Percentiles rank a stretch among this genome's conserved stretches.
Evolutionary conservation across 53 echinoderm and acorn worm species (phyloP).

Genomic region (Holothuria leucospilota): DNA sequence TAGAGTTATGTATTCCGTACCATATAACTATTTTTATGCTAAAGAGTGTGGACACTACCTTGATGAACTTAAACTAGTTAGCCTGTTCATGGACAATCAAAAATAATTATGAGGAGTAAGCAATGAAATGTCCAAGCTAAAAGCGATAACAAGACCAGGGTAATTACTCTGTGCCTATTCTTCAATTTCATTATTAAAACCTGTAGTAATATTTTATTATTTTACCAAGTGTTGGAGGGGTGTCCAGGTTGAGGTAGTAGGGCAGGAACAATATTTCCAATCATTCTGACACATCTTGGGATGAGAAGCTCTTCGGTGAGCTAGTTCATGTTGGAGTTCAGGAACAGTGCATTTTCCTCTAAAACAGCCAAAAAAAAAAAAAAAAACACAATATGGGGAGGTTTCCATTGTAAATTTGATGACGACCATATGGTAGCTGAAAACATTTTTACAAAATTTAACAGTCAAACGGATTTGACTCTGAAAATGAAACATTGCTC

Average conservation of each 20-base stretch:
- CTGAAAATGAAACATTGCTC: neutral
- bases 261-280: conserved; percentile 15
- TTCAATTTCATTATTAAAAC: neutral
- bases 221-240: neutral
- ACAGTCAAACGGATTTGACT: conserved; percentile 3
- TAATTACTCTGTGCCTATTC: neutral
- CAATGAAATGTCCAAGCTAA: too few species aligned
- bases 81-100: too few species aligned
- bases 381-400: neutral
- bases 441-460: neutral
- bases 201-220: neutral
- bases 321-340: conserved; percentile 8
- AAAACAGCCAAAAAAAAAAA: neutral
- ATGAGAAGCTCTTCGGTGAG: conserved; percentile 14
- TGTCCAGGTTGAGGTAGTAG: neutral
- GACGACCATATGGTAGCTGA: conserved; percentile 13
- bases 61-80: too few species aligned
- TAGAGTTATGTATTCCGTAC: too few species aligned
- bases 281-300: conserved; percentile 24
- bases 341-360: conserved; percentile 9
- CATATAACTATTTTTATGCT: too few species aligned
- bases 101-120: too few species aligned
- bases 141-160: neutral
- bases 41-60: too few species aligned
- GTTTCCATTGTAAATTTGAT: conserved; percentile 4